Evolutionary conservation across 2,113 vertebrate genomes (phyloP), one percentile per base, ranked within the genome.

Genomic region (Nothocercus julius): DNA sequence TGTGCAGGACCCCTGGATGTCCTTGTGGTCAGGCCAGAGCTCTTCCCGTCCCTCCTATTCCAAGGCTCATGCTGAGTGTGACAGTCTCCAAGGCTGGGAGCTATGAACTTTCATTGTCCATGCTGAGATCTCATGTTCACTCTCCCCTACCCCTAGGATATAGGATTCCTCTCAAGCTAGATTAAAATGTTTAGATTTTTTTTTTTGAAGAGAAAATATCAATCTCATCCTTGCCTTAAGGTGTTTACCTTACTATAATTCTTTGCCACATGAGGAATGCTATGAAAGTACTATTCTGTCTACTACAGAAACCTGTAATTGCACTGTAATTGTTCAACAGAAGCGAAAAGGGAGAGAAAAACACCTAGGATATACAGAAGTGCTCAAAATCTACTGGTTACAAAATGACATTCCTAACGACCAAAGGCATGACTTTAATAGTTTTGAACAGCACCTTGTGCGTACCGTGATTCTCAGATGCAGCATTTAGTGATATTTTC

Each of bases 401-500:
- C 32, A 42, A 90, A 81, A 75, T 5, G 3, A 38, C 42, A 27
- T 4, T 30, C 38, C 54, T 87, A 9, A 94, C 90, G 22, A 90
- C 75, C 87, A 87, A 75, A 90, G 21, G 15, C 34, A 73, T 28
- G 8, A n/a, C 22, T 87, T 62, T n/a, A 73, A 66, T 45, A 44
- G 20, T 36, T 85, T 38, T 66, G 67, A 85, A 64, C 27, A 40
- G 30, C 51, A 28, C 38, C 44, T 53, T 24, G 12, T 45, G 56
- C 49, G 20, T 54, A 34, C 44, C 82, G 81, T 21, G 62, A 47
- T 76, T 86, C 73, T 90, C 77, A 84, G 80, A 78, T 72, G 56
- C 69, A 76, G 44, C 30, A 89, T 75, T 94, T 67, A 92, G 70
- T 38, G 40, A 40, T 79, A 66, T 84, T 94, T 95, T 76, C 53